Evolutionary conservation across 2,797 vertebrate genomes (phyloP), one percentile per base, ranked within the genome.

Genomic region (Anguilla megastoma): DNA sequence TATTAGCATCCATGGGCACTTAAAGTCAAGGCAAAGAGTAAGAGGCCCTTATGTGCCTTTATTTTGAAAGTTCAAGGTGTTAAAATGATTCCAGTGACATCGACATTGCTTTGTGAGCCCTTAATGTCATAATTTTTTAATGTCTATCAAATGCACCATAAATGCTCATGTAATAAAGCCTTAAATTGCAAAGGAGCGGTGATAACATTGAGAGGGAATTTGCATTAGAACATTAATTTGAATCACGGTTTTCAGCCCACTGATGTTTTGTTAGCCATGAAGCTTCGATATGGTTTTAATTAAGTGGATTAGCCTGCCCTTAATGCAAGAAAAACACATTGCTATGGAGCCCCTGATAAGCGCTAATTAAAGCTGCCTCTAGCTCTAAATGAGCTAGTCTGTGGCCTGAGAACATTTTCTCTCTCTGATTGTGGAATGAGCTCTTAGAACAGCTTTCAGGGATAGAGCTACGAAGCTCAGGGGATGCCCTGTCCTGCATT

Each of bases 351-450:
- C 63, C 41, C 79, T 30, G 76, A 58, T 74, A 76, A 58, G 52
- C 60, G 24, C 63, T 60, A 74, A 89, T 89, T 89, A 89, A 87
- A 89, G 24, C 63, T 89, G 60, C 33, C 60, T 87, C 36, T 74
- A 82, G 60, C 80, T 84, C 48, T 54, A 85, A 89, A 86, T 45
- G 60, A 87, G 50, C 21, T 87, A 50, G 58, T 30, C 48, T 74
- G 18, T 45, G 24, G 66, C 58, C 45, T 58, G 50, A 41, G 18
- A 69, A 41, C 33, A 69, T 66, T 16, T 86, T 86, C 50, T 76
- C 52, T 69, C 50, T 30, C 33, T 56, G 69, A 76, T n/a, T 85
- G 71, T 76, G 33, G 60, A 41, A 50, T 36, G 84, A 85, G 54
- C 69, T 21, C 48, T 66, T 30, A 50, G 85, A 54, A 63, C 27